Evolutionary conservation across 2,113 vertebrate genomes (phyloP).

Genomic region (Mormyrus lacerda): DNA sequence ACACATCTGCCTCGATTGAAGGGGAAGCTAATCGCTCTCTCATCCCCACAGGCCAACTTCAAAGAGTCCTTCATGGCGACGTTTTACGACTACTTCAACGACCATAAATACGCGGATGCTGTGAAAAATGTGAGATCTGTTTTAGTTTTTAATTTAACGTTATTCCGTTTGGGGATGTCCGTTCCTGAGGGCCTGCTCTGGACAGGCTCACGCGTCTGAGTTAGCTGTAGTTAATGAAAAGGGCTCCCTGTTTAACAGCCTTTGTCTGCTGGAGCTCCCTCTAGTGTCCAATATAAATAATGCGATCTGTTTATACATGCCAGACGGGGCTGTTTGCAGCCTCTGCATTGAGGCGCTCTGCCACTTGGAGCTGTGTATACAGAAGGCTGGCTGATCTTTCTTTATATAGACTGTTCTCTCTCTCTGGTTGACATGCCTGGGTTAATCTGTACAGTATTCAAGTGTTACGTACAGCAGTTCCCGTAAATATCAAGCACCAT

Average conservation of each 20-base stretch:
- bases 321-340: neutral
- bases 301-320: neutral
- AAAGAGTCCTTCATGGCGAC: slow-evolving; percentile 97
- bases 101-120: slow-evolving; percentile 94
- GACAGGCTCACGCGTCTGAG: neutral
- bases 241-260: neutral
- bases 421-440: neutral
- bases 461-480: neutral
- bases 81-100: slow-evolving; percentile 96
- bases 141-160: neutral
- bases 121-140: slow-evolving; percentile 85
- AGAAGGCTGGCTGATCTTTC: neutral
- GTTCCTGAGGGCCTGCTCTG: neutral
- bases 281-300: slow-evolving; percentile 1
- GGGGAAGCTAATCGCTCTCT: slow-evolving; percentile 17
- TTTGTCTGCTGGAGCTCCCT: neutral
- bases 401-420: neutral
- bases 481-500: neutral
- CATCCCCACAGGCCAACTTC: slow-evolving; percentile 77
- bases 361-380: neutral
- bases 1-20: neutral
- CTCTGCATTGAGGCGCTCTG: neutral
- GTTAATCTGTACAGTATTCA: neutral
- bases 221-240: neutral
- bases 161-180: neutral